These are phyloP conservation scores for Drosophila anceps DNA, from an alignment of 2,888 invertebrate species.

Conservation along the genomic window DNA sequence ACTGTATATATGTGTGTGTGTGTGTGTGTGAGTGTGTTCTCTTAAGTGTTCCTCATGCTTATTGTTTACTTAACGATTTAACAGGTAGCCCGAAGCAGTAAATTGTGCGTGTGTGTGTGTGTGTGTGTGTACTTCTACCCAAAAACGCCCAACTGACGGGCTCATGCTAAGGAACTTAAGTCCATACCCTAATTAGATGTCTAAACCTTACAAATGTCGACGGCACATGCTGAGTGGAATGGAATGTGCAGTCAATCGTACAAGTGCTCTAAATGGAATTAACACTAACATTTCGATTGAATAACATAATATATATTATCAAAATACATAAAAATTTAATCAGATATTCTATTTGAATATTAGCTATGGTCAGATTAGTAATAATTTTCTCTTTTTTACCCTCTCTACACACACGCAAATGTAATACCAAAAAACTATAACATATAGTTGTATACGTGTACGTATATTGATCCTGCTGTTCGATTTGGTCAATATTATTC, in stretches of 20 bases:
- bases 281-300: not conserved
- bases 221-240: not conserved
- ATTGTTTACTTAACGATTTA: conserved; percentile 73
- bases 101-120: conserved; percentile 35
- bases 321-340: not conserved
- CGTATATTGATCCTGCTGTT: not conserved
- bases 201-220: conserved; percentile 31
- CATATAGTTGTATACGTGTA: not conserved
- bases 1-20: not conserved
- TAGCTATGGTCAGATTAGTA: not conserved
- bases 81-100: conserved; percentile 70
- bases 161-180: conserved; percentile 43
- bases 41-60: conserved; percentile 62
- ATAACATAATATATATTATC: not conserved
- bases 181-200: conserved; percentile 53
- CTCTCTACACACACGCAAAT: too few relatives aligned
- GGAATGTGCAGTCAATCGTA: conserved; percentile 9
- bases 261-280: conserved; percentile 10
- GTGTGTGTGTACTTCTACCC: conserved; percentile 9
- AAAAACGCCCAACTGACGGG: conserved; percentile 33
- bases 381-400: too few relatives aligned
- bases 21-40: conserved; percentile 52
- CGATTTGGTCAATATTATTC: conserved; percentile 27
- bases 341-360: too few relatives aligned
- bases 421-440: not conserved